Conservation (phyloP, 2,113 vertebrate genomes). For the Sebastes schlegelii region DNA sequence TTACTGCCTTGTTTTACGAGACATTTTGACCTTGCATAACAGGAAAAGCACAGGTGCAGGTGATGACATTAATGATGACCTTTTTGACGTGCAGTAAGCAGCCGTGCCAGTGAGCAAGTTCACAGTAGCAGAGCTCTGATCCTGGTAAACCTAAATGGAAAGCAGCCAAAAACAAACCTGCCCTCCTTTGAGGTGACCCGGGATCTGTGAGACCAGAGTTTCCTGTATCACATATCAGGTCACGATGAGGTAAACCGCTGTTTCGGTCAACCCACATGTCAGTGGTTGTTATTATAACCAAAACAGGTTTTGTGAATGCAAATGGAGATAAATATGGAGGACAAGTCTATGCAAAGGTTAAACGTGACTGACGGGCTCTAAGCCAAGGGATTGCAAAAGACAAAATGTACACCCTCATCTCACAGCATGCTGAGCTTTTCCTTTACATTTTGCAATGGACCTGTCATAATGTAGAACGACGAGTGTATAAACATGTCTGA, state of each 20-base stretch:
- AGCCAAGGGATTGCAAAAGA: neutral
- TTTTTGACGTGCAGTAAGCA: neutral
- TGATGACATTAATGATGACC: neutral
- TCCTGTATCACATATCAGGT: slow-evolving; percentile 32
- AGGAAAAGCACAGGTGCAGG: neutral
- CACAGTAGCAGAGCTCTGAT: neutral
- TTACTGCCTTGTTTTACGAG: slow-evolving; percentile 14
- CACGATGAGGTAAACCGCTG: neutral
- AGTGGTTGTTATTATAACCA: neutral
- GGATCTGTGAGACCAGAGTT: neutral
- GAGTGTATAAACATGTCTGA: neutral
- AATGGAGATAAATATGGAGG: neutral
- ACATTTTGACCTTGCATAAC: neutral
- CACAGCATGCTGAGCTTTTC: neutral
- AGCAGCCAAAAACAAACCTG: slow-evolving; percentile 16
- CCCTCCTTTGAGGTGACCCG: slow-evolving; percentile 11
- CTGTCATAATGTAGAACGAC: neutral
- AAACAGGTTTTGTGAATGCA: neutral
- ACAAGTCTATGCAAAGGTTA: neutral
- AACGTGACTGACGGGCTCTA: neutral
- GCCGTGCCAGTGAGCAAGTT: neutral
- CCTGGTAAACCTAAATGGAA: neutral
- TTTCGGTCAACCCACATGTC: neutral
- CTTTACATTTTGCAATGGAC: neutral
- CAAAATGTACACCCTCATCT: neutral